Conservation (phyloP, 2,113 vertebrate species). For the Oncorhynchus tshawytscha region DNA sequence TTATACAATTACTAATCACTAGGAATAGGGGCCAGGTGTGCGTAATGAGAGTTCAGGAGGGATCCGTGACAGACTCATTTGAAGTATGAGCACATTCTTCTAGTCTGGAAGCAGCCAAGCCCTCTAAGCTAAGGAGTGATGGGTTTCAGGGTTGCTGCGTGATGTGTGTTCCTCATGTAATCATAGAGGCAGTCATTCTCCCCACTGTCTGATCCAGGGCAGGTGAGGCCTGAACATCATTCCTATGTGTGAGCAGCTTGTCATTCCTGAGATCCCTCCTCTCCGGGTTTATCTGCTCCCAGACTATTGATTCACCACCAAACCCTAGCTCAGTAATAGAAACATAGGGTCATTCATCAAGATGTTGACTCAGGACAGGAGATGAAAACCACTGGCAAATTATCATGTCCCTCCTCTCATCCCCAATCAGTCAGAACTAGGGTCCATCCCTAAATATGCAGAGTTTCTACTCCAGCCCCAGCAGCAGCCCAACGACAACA, state of each 20-base stretch:
- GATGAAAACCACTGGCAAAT: conserved; percentile 44
- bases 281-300: conserved; percentile 14
- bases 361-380: conserved; percentile 13
- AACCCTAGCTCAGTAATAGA: conserved; percentile 16
- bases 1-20: too few relatives aligned
- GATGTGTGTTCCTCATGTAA: conserved; percentile 34
- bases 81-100: conserved; percentile 25
- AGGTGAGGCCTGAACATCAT: conserved; percentile 22
- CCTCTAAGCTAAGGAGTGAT: conserved; percentile 22
- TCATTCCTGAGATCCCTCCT: conserved; percentile 18
- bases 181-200: conserved; percentile 28
- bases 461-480: background rate
- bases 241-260: conserved; percentile 33
- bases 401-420: conserved; percentile 10
- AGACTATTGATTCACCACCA: conserved; percentile 46
- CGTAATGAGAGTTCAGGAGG: too few relatives aligned
- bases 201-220: conserved; percentile 5
- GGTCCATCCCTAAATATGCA: conserved; percentile 7
- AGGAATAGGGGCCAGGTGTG: too few relatives aligned
- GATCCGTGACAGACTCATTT: background rate
- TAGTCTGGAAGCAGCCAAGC: conserved; percentile 17
- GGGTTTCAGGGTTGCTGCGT: conserved; percentile 22
- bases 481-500: conserved; percentile 46
- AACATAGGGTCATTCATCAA: conserved; percentile 46
- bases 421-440: conserved; percentile 25